Base-by-base conservation (phyloP, 2,888 invertebrate genomes). In the Thera obeliscata region DNA sequence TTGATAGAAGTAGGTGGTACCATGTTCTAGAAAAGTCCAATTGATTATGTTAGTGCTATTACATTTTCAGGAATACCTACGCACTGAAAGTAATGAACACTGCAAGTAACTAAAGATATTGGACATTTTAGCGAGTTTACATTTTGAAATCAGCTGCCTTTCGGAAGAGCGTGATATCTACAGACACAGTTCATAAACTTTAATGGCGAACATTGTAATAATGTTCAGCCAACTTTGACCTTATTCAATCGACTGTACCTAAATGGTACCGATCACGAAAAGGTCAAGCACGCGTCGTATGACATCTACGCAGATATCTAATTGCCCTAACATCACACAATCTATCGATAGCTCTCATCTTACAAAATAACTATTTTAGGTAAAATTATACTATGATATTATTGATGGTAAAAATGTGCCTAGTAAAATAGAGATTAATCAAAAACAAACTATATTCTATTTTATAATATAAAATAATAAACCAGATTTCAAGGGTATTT, bases 211-310 rank as follows among this genome's bases (percentile, higher is more conserved):
- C 43, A 52, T 54, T 33, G 36, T 36, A 33, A 54, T 58, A 64
- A 52, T 61, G 58, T 33, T 60, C 50, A 43, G 52, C 60, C 48
- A 68, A 68, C 63, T 64, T 66, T 66, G 64, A 66, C 61, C 61
- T 69, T 57, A 64, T 57, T 56, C 64, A 71, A 74, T 69, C 61
- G 64, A 66, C 50, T 65, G 61, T 65, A 61, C 22, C 22, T 22
- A 22, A 22, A 22, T 22, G 22, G 22, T 22, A 66, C 61, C 64
- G 59, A 38, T 70, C 73, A 75, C 72, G 73, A 61, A 79, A 83
- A 84, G 80, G 81, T 80, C 66, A 75, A 71, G 74, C 78, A 79
- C 73, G 77, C 78, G 80, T 78, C 78, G 78, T 79, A 76, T 61
- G 48, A 64, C 62, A 61, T 68, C 76, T 69, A 72, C 76, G 80